Conservation (phyloP, 2,888 invertebrate species). For the Acanthopleura granulata region DNA sequence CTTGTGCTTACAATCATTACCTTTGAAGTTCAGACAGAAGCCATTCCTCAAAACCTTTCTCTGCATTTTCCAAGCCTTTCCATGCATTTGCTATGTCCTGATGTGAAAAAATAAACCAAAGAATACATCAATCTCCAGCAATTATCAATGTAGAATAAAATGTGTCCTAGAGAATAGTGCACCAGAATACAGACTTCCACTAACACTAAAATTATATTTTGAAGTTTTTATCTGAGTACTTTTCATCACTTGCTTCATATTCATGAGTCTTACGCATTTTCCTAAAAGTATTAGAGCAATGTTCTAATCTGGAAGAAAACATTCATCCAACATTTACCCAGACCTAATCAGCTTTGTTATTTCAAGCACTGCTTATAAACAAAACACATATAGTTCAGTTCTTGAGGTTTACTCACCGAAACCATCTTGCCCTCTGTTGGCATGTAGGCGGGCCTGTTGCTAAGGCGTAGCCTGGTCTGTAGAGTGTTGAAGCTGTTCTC, state of each 20-base stretch:
- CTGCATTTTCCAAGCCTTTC: slow-evolving; percentile 97
- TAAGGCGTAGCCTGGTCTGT: slow-evolving; percentile 97
- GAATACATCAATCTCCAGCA: background rate
- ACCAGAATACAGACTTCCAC: no score
- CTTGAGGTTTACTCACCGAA: slow-evolving; percentile 77
- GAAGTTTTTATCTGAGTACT: no score
- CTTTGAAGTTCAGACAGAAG: slow-evolving; percentile 99
- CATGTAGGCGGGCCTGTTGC: slow-evolving; percentile 99
- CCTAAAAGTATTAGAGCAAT: no score
- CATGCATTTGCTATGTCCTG: slow-evolving; percentile 97
- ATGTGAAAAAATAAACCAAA: slow-evolving; percentile 38
- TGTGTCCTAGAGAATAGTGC: background rate
- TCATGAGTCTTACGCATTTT: no score
- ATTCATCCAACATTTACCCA: no score
- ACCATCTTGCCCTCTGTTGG: slow-evolving; percentile 99
- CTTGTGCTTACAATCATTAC: slow-evolving; percentile 61
- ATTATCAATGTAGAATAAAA: background rate
- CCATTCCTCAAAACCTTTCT: slow-evolving; percentile 99
- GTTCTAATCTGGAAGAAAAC: no score
- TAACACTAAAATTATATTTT: no score
- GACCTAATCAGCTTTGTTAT: no score
- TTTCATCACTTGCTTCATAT: no score
- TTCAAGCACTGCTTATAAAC: no score
- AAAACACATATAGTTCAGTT: no score
- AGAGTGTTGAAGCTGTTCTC: slow-evolving; percentile 99